Evolutionary conservation across 2,797 vertebrate species (phyloP).

Genomic region (Myotis pilosus): DNA sequence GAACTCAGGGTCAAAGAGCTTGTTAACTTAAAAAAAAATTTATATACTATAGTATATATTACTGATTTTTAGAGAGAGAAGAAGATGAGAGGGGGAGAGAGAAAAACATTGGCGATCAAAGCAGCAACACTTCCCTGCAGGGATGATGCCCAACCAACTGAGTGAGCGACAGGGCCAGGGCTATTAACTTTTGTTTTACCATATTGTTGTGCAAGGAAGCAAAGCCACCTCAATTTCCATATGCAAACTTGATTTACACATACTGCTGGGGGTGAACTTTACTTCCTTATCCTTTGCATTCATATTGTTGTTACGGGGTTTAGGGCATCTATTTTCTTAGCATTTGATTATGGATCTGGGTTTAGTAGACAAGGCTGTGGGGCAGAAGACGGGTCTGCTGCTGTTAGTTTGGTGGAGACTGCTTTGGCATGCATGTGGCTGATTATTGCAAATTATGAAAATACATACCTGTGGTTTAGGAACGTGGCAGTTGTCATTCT

Average conservation of each 20-base stretch:
- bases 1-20: constrained; percentile 18
- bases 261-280: not conserved
- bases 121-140: not conserved
- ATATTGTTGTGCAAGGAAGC: not conserved
- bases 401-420: not conserved
- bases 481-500: not conserved
- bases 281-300: constrained; percentile 55
- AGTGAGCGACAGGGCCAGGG: not conserved
- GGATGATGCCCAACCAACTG: not conserved
- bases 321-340: constrained; percentile 54
- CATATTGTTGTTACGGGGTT: constrained; percentile 32
- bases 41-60: too few species aligned
- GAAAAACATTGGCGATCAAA: not conserved
- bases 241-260: constrained; percentile 22
- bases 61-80: not conserved
- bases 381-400: not conserved
- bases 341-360: constrained; percentile 61
- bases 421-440: not conserved
- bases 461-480: constrained; percentile 49
- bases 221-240: constrained; percentile 33
- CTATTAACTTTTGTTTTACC: not conserved
- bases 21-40: not conserved
- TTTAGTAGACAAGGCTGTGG: not conserved
- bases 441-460: not conserved
- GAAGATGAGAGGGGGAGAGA: not conserved